phyloP scores from a whole-genome alignment of 2,797 vertebrate genomes.

The Helicolenus hilgendorfi region DNA sequence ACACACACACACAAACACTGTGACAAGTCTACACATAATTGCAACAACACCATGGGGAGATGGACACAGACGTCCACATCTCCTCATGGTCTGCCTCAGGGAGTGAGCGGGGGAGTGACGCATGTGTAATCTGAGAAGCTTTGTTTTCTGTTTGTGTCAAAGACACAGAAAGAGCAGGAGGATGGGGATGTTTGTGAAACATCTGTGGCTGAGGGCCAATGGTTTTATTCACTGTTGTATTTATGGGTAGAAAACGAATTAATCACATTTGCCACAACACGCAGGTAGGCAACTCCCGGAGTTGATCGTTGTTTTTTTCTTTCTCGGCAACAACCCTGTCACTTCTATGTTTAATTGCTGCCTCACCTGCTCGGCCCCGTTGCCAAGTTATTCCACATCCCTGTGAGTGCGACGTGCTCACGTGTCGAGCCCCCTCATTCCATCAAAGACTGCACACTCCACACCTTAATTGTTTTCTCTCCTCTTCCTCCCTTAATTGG shows the following conservation, averaged over 20 bases:
- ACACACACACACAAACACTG: background rate
- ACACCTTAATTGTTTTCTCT: background rate
- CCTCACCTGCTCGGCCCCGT: background rate
- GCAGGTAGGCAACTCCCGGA: background rate
- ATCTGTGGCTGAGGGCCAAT: background rate
- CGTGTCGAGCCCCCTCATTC: background rate
- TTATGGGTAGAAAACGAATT: background rate
- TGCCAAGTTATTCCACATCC: constrained; percentile 1
- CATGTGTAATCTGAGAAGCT: constrained; percentile 48
- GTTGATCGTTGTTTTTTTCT: background rate
- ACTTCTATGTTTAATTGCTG: background rate
- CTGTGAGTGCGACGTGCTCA: background rate
- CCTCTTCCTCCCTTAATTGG: background rate
- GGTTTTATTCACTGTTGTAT: background rate
- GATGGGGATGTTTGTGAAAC: background rate
- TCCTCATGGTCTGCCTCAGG: background rate
- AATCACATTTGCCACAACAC: background rate
- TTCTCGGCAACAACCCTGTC: background rate
- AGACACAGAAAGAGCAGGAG: background rate
- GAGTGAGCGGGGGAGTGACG: background rate
- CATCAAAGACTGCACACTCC: background rate
- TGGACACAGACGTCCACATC: background rate
- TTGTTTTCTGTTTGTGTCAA: constrained; percentile 3
- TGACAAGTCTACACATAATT: background rate
- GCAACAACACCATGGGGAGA: background rate